Evolutionary conservation across 2,797 vertebrate species (phyloP).

Genomic region (Novumbra hubbsi): DNA sequence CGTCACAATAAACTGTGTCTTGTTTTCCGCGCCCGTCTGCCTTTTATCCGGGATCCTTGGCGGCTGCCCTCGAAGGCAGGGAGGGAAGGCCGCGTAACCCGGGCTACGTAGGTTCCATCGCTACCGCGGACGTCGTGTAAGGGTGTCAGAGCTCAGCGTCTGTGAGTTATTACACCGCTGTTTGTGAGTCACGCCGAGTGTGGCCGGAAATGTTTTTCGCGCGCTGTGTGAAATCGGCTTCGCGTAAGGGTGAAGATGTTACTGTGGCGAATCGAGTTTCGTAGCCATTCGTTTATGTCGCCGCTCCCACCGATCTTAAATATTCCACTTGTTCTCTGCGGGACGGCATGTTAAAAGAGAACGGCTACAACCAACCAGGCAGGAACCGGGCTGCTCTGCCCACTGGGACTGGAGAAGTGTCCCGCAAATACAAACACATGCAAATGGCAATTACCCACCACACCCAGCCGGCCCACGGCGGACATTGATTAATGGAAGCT

Average conservation of each 20-base stretch:
- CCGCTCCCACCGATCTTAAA: slow-evolving; percentile 2
- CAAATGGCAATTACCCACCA: slow-evolving; percentile 60
- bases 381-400: slow-evolving; percentile 22
- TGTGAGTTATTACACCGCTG: neutral
- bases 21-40: slow-evolving; percentile 43
- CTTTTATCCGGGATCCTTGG: slow-evolving; percentile 60
- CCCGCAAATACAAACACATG: slow-evolving; percentile 16
- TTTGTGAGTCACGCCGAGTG: neutral
- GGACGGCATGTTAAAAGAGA: slow-evolving; percentile 10
- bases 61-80: slow-evolving; percentile 43
- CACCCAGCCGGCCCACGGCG: slow-evolving; percentile 57
- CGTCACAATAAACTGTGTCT: slow-evolving; percentile 52
- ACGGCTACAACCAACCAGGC: slow-evolving; percentile 21
- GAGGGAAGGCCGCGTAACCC: slow-evolving; percentile 33
- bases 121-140: neutral
- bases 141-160: neutral
- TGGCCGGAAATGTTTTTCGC: neutral
- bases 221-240: neutral
- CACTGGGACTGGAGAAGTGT: slow-evolving; percentile 49
- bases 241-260: neutral
- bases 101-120: slow-evolving; percentile 27
- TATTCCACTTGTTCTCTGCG: slow-evolving; percentile 8
- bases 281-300: neutral
- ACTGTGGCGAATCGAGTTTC: neutral
- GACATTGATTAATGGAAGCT: slow-evolving; percentile 71